phyloP scores from a whole-genome alignment of 2,113 vertebrate species.

The Pituophis catenifer region DNA sequence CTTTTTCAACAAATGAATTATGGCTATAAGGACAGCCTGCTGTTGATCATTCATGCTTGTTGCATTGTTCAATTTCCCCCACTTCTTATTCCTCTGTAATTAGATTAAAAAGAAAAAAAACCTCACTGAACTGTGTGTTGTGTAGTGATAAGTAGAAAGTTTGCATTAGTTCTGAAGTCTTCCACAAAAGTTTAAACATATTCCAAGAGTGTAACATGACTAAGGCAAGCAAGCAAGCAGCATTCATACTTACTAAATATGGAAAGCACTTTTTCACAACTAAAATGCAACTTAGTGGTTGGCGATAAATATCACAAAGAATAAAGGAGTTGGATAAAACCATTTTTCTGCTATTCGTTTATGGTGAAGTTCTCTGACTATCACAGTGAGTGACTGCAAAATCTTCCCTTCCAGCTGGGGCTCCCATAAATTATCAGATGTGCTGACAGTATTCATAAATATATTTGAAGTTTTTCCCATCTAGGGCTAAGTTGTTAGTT shows the following conservation, averaged over 20 bases:
- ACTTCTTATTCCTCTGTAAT: not conserved
- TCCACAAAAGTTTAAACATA: not conserved
- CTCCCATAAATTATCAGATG: not conserved
- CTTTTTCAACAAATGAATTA: not conserved
- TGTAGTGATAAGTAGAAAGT: not conserved
- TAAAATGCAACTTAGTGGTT: not conserved
- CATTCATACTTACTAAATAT: not conserved
- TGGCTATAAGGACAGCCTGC: not conserved
- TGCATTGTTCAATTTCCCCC: not conserved
- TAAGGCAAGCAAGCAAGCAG: not conserved
- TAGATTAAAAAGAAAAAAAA: not conserved
- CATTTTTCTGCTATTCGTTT: not conserved
- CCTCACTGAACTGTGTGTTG: not conserved
- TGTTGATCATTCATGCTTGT: not conserved
- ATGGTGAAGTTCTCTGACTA: not conserved
- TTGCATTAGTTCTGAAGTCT: not conserved
- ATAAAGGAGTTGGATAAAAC: accelerated
- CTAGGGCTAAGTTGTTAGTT: not conserved
- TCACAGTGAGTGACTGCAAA: not conserved
- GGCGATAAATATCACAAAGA: accelerated
- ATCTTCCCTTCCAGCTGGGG: not conserved
- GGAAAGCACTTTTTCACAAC: not conserved
- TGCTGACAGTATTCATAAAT: conserved; percentile 17
- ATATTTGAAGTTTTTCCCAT: conserved; percentile 1
- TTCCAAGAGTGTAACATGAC: not conserved